These are phyloP conservation scores for Leucopsar rothschildi DNA, from an alignment of 2,113 vertebrate genomes.

Conservation along the genomic window DNA sequence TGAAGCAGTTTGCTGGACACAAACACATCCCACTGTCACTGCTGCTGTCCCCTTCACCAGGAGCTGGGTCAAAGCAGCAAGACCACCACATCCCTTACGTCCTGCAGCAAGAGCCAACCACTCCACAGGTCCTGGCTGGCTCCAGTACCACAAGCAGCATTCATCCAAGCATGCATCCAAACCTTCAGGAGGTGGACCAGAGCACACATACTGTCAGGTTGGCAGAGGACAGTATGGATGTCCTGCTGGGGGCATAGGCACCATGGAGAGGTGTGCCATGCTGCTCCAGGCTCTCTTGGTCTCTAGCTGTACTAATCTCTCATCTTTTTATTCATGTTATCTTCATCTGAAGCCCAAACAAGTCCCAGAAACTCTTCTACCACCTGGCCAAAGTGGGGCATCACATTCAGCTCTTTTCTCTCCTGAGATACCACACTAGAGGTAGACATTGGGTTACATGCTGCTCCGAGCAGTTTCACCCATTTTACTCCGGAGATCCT, in stretches of 20 bases:
- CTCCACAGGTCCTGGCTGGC: neutral
- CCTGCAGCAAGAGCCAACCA: neutral
- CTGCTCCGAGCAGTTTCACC: neutral
- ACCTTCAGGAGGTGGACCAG: neutral
- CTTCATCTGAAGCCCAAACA: neutral
- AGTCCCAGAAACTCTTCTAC: neutral
- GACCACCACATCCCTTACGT: neutral
- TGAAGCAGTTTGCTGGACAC: neutral
- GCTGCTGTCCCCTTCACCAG: neutral
- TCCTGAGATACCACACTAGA: accelerated
- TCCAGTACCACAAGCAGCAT: neutral
- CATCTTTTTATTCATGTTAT: neutral
- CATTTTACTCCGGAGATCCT: neutral
- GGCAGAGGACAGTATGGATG: neutral
- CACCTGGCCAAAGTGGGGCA: neutral
- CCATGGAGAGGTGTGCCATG: neutral
- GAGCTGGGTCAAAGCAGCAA: neutral
- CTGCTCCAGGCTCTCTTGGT: neutral
- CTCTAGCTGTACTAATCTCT: neutral
- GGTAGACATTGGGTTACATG: neutral
- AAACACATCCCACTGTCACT: neutral
- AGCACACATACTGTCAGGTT: neutral
- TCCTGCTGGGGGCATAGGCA: neutral
- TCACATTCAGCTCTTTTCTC: neutral
- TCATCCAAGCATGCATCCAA: neutral